Percentiles rank a stretch among this genome's conserved stretches.
These are phyloP conservation scores for Calcarius ornatus DNA, from an alignment of 2,113 vertebrate genomes.

Conservation along the genomic window DNA sequence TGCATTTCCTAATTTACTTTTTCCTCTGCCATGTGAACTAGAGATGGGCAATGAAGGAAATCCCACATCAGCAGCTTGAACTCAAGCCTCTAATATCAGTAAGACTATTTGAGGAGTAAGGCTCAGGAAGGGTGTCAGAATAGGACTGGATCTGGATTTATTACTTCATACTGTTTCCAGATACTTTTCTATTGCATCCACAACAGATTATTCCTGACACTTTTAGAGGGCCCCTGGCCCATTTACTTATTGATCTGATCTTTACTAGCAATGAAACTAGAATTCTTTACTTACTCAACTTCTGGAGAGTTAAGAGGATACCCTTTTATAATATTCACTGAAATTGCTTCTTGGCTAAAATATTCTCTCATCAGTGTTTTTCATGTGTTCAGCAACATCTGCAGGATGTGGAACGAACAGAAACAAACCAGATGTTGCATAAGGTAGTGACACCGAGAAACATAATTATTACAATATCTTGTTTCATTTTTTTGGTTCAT, in stretches of 20 bases:
- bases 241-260: conserved; percentile 76
- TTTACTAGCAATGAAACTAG: conserved; percentile 71
- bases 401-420: conserved; percentile 75
- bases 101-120: not conserved
- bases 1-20: not conserved
- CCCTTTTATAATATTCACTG: conserved; percentile 73
- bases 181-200: conserved; percentile 60
- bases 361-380: conserved; percentile 72
- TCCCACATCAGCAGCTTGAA: not conserved
- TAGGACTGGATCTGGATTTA: conserved; percentile 33
- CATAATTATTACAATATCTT: conserved; percentile 68
- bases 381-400: conserved; percentile 77
- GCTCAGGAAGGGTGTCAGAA: not conserved
- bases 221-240: conserved; percentile 70
- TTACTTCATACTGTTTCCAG: conserved; percentile 57
- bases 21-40: not conserved
- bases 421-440: conserved; percentile 81
- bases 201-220: conserved; percentile 74
- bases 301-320: conserved; percentile 73
- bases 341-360: conserved; percentile 70
- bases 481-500: conserved; percentile 34
- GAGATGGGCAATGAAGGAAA: not conserved
- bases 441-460: conserved; percentile 76
- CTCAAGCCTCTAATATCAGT: not conserved
- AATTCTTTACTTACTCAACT: conserved; percentile 70